phyloP scores from a whole-genome alignment of 2,113 vertebrate species.

The Cyprinodon brontotheroides region DNA sequence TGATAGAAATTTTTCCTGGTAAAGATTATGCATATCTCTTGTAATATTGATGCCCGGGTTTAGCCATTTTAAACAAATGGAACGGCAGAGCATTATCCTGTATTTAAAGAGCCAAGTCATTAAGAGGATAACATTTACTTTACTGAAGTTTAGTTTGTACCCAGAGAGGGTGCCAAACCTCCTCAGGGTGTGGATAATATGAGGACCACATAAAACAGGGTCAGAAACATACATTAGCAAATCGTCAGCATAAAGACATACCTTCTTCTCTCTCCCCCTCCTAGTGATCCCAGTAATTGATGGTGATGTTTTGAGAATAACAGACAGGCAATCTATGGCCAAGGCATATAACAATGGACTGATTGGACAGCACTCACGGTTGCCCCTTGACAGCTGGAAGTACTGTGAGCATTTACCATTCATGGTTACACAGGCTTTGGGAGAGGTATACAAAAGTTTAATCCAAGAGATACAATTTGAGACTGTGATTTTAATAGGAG shows the following conservation, averaged over 20 bases:
- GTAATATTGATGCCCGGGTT: too few relatives aligned
- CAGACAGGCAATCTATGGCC: too few relatives aligned
- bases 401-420: not conserved
- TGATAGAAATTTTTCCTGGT: not conserved
- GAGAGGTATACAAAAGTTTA: too few relatives aligned
- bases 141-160: not conserved
- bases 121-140: not conserved
- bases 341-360: not conserved
- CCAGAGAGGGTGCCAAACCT: not conserved
- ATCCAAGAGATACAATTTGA: too few relatives aligned
- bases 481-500: too few relatives aligned
- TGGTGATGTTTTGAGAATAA: too few relatives aligned
- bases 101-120: slow-evolving; percentile 11
- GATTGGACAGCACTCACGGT: not conserved
- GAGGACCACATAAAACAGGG: too few relatives aligned
- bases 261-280: not conserved
- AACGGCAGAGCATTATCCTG: not conserved
- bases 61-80: too few relatives aligned
- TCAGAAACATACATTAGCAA: not conserved
- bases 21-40: not conserved
- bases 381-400: not conserved
- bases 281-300: not conserved
- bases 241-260: not conserved
- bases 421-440: too few relatives aligned
- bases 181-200: not conserved